Evolutionary conservation across 2,797 vertebrate species (phyloP).

Genomic region (Rhinichthys osculus): DNA sequence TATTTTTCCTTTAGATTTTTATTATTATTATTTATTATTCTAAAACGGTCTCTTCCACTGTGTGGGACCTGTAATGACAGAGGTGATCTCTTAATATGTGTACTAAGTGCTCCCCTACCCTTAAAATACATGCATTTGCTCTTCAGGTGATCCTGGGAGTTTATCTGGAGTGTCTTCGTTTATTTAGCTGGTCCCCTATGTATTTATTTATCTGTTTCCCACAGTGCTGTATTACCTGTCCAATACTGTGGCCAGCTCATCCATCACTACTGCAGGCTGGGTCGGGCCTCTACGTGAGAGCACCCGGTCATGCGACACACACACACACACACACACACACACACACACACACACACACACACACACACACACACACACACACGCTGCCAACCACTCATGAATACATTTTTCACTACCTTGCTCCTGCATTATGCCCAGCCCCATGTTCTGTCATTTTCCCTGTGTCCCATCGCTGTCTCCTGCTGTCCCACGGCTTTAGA

Average conservation of each 20-base stretch:
- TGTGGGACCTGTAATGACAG: neutral
- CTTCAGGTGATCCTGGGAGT: conserved; percentile 12
- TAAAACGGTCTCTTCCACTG: neutral
- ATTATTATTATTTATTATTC: neutral
- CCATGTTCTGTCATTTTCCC: conserved; percentile 56
- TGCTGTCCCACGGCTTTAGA: conserved; percentile 35
- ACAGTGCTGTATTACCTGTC: conserved; percentile 61
- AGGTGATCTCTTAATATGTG: conserved; percentile 28
- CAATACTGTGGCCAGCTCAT: conserved; percentile 61
- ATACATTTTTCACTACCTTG: conserved; percentile 58
- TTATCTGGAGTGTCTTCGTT: conserved; percentile 46
- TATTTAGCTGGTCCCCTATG: conserved; percentile 50
- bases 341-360: conserved; percentile 46
- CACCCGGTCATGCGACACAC: conserved; percentile 30
- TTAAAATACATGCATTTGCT: conserved; percentile 34
- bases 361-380: conserved; percentile 40
- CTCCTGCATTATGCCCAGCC: conserved; percentile 46
- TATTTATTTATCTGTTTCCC: conserved; percentile 63
- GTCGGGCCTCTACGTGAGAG: conserved; percentile 43
- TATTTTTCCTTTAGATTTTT: neutral
- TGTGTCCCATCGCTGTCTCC: conserved; percentile 47
- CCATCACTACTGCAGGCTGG: conserved; percentile 55
- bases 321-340: conserved; percentile 39
- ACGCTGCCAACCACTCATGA: conserved; percentile 41
- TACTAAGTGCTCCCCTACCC: neutral